Conservation (phyloP, 2,797 vertebrate species). For the Bradypodion pumilum region DNA sequence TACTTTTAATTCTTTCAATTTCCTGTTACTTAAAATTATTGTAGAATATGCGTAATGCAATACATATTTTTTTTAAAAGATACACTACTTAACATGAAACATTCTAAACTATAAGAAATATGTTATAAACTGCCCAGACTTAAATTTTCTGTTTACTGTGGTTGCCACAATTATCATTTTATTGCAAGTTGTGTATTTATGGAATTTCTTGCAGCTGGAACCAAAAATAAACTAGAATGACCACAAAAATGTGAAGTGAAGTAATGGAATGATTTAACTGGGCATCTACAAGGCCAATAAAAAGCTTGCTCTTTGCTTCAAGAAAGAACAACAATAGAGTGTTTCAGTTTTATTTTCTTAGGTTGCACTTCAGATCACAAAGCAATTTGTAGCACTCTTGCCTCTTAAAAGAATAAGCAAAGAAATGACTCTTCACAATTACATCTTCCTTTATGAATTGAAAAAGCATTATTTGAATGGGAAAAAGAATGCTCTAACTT, state of each 20-base stretch:
- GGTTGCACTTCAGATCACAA: neutral
- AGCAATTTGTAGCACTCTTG: neutral
- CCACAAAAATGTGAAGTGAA: slow-evolving; percentile 42
- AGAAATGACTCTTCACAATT: neutral
- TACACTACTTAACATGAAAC: neutral
- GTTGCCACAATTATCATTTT: neutral
- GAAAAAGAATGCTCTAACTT: neutral
- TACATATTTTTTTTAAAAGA: no score
- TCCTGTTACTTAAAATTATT: slow-evolving; percentile 3
- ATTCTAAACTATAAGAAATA: neutral
- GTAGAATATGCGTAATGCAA: neutral
- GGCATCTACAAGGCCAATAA: slow-evolving; percentile 21
- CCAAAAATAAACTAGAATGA: slow-evolving; percentile 46
- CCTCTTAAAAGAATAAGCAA: neutral
- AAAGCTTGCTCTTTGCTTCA: slow-evolving; percentile 35
- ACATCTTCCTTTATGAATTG: neutral
- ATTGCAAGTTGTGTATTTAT: slow-evolving; percentile 34
- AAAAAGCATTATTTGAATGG: neutral
- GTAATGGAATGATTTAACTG: slow-evolving; percentile 43
- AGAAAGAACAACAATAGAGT: slow-evolving; percentile 16
- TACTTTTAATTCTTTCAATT: slow-evolving; percentile 15
- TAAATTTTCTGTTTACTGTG: slow-evolving; percentile 23
- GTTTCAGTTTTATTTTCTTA: neutral
- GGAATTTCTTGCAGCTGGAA: slow-evolving; percentile 36
- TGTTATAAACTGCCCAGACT: neutral